A percentile compares a stretch with the other conserved stretches of the same genome.
phyloP scores from a whole-genome alignment of 2,888 invertebrate species.

The Malachius bipustulatus region DNA sequence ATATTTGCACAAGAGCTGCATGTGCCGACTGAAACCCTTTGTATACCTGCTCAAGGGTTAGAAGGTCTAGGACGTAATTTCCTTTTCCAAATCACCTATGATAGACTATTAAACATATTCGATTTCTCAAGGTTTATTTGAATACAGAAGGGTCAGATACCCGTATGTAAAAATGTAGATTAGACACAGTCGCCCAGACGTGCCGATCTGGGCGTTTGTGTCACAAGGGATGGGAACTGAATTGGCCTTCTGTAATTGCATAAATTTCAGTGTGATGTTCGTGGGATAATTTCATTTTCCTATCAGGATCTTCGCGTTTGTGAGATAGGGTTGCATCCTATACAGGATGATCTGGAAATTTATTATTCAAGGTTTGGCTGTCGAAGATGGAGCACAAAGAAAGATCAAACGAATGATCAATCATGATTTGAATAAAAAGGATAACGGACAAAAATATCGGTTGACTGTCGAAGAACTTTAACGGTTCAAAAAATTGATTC shows the following conservation, averaged over 20 bases:
- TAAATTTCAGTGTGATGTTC: constrained; percentile 31
- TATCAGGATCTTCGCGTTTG: constrained; percentile 23
- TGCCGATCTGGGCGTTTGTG: constrained; percentile 8
- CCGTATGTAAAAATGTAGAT: constrained; percentile 37
- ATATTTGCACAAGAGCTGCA: no score
- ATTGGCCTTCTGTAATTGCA: constrained; percentile 28
- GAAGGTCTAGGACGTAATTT: constrained; percentile 16
- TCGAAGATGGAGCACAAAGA: constrained; percentile 18
- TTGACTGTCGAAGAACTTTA: constrained; percentile 5
- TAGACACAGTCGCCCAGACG: constrained; percentile 26
- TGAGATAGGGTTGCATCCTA: constrained; percentile 29
- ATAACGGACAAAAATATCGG: constrained; percentile 7
- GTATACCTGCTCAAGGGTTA: no score
- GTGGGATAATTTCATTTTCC: constrained; percentile 34
- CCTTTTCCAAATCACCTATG: constrained; percentile 29
- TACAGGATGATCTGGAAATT: constrained; percentile 25
- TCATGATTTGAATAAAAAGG: constrained; percentile 9
- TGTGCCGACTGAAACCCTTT: no score
- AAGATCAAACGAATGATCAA: constrained; percentile 9
- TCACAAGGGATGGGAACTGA: constrained; percentile 9
- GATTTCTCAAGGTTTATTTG: constrained; percentile 35
- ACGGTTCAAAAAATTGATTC: neutral
- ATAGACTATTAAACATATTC: constrained; percentile 39
- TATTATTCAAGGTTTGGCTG: constrained; percentile 21
- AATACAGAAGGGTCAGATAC: constrained; percentile 35